Evolutionary conservation across 1,140 invertebrate species (phyloP).

Genomic region (Philotrypesis tridentata): DNA sequence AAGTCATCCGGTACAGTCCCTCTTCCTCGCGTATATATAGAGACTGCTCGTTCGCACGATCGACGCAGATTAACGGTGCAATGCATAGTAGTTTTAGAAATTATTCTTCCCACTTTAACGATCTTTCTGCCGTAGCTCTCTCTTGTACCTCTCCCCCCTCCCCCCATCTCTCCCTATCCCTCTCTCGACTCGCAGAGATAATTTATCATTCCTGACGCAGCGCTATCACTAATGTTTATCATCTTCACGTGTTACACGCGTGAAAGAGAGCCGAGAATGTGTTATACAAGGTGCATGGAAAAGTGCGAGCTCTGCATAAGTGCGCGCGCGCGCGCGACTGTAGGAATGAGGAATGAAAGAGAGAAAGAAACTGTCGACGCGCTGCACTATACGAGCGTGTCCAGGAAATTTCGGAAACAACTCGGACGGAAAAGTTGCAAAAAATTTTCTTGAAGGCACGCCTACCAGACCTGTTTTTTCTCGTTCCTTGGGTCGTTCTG

Average conservation of each 20-base stretch:
- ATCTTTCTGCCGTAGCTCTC: conserved; percentile 33
- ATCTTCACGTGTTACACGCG: too few relatives aligned
- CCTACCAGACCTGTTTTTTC: too few relatives aligned
- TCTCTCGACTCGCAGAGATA: conserved; percentile 37
- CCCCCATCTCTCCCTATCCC: too few relatives aligned
- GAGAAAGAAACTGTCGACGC: too few relatives aligned
- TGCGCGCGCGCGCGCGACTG: too few relatives aligned
- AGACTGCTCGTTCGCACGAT: conserved; percentile 55
- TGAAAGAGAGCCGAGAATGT: neutral
- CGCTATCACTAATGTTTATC: conserved; percentile 28
- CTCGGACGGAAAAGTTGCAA: too few relatives aligned
- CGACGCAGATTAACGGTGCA: conserved; percentile 52
- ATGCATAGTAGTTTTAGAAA: conserved; percentile 47
- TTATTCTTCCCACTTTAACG: conserved; percentile 52
- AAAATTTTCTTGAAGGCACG: too few relatives aligned
- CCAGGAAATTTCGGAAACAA: too few relatives aligned
- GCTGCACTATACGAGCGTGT: too few relatives aligned
- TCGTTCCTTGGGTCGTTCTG: too few relatives aligned
- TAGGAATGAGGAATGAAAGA: too few relatives aligned
- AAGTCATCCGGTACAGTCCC: conserved; percentile 51
- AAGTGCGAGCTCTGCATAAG: neutral
- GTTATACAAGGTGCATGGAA: neutral
- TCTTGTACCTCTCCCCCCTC: too few relatives aligned
- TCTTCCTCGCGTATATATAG: conserved; percentile 59
- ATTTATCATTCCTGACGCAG: conserved; percentile 37